Evolutionary conservation across 1,140 invertebrate species (phyloP), one percentile per base, ranked within the genome.

Genomic region (Drosophila kanapiae): DNA sequence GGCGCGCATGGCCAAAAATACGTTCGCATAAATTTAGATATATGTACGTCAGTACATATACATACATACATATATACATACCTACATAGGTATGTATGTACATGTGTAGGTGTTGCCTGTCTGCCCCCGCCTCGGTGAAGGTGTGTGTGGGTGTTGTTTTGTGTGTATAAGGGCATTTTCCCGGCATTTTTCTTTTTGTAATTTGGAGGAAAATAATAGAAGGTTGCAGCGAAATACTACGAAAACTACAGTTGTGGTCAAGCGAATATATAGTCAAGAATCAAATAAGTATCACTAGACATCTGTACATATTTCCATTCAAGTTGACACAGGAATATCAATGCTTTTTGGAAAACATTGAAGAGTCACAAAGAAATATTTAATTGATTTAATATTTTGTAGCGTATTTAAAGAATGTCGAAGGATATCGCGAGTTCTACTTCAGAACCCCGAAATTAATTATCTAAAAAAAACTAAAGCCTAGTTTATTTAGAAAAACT

Each of bases 1-100:
- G 72, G 56, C 75, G 72, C 77, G 75, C 76, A 79, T 79, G 76
- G 75, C 77, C 76, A 79, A 79, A 79, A 79, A 79, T 79, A 79
- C 76, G 76, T 74, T 65, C 77, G 75, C 68, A 79, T 78, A 72
- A 72, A 71, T 71, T 79, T 71, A 59, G 76, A 69, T 70, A 70
- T 68, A 78, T 68, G 65, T 57, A 78, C 58, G 68, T 47, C 56
- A 13, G 48, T 54, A 70, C 33, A 54, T 58, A 59, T 69, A 13
- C 11, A 29, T 6, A 16, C 27, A 49, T 54, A 70, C 33, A 54
- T 58, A 59, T 37, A 29, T 6, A 16, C 27, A 49, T 23, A 23
- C 23, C 23, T 23, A 37, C 27, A 16, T 11, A n/a, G 16, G 47
- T 6, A 33, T 64, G 7, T 56, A 54, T 29, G 5, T 49, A 35